These are phyloP conservation scores for Pristionchus arcanus DNA, from an alignment of 2,888 invertebrate species.

Conservation along the genomic window DNA sequence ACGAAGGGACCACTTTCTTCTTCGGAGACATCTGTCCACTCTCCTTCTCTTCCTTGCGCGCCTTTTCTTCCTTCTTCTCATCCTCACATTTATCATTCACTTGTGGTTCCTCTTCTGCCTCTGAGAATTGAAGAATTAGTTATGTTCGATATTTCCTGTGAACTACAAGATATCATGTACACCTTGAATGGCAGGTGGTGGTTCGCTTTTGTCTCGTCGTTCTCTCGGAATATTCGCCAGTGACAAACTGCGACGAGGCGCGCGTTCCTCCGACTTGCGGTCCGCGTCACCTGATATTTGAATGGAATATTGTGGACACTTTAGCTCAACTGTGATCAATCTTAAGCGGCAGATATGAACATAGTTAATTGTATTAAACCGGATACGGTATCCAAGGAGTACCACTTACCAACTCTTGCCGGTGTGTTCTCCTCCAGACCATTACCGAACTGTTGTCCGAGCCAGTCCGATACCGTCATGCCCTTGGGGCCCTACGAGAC, in stretches of 20 bases:
- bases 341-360: neutral
- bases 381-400: no score
- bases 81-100: conserved; percentile 21
- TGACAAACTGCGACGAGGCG: conserved; percentile 65
- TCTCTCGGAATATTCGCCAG: conserved; percentile 65
- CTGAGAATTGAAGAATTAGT: neutral
- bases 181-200: conserved; percentile 63
- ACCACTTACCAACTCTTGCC: neutral
- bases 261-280: conserved; percentile 54
- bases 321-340: neutral
- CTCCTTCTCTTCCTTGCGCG: conserved; percentile 52
- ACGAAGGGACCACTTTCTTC: conserved; percentile 59
- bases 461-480: conserved; percentile 71
- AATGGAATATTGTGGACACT: neutral
- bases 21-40: conserved; percentile 57
- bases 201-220: conserved; percentile 67
- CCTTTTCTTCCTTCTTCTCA: conserved; percentile 47
- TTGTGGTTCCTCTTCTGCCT: neutral
- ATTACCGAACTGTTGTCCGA: conserved; percentile 67
- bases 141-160: neutral
- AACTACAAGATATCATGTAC: no score
- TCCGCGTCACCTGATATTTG: conserved; percentile 5
- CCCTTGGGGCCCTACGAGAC: conserved; percentile 62
- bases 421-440: conserved; percentile 30
- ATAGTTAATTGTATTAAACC: neutral